These are phyloP conservation scores for Cherax quadricarinatus DNA, from an alignment of 1,140 invertebrate genomes.

Conservation along the genomic window DNA sequence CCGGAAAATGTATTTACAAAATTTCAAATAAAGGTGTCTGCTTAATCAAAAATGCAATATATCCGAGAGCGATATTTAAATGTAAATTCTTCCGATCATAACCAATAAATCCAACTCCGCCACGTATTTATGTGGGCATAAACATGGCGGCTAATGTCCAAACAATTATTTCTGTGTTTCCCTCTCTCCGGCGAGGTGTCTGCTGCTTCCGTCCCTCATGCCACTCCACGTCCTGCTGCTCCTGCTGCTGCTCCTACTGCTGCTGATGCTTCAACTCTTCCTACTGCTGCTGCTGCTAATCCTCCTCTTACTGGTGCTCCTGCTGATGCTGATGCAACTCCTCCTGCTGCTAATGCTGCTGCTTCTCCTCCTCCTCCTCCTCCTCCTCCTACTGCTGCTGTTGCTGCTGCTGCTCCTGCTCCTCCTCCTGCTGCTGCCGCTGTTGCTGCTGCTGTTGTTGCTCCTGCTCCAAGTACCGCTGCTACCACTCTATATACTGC, in stretches of 20 bases:
- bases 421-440: no score
- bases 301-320: no score
- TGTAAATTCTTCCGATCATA: conserved; percentile 56
- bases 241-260: not conserved
- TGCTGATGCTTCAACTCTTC: no score
- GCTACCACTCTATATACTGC: no score
- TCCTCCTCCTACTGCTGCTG: no score
- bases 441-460: no score
- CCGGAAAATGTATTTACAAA: not conserved
- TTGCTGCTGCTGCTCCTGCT: no score
- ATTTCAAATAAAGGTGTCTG: conserved; percentile 16
- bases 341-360: no score
- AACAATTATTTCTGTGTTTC: conserved; percentile 61
- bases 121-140: conserved; percentile 59
- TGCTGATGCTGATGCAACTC: no score
- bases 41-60: conserved; percentile 25
- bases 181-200: not conserved
- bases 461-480: no score
- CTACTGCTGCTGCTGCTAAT: no score
- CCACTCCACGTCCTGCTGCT: not conserved
- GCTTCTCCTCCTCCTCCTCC: not conserved
- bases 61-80: conserved; percentile 51
- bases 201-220: not conserved
- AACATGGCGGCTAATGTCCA: conserved; percentile 64
- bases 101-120: conserved; percentile 59